Base-by-base conservation (phyloP, 1,140 invertebrate species). In the Magallana gigas region DNA sequence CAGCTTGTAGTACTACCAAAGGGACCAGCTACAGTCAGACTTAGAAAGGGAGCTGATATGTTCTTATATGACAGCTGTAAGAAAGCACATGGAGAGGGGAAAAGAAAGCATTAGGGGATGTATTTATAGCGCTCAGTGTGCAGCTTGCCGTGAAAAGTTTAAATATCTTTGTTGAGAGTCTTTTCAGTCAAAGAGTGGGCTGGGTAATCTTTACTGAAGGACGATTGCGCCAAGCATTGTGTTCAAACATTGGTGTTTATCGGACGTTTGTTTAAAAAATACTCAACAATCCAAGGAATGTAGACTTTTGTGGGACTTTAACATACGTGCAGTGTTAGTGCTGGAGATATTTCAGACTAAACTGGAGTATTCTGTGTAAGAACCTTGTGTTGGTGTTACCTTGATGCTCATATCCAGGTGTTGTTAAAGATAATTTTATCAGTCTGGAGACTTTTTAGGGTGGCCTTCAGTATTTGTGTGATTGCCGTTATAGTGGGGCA, bases 101-200 rank as follows among this genome's bases (percentile, higher is more conserved):
- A 76, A 76, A 76, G 68, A 76, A 29, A 76, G 68, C 68, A 76
- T 76, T 76, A 76, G 23, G 23, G 68, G 68, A 76, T 76, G 23
- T 23, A 76, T 76, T 76, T 76, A 76, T 23, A 76, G 23, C 68
- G 23, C 68, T 76, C 8, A 29, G 68, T 76, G 68, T 76, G 68
- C 68, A 76, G 68, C 68, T 76, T 76, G 68, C 68, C 68, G 68
- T 76, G 68, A 76, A 76, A 76, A 29, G 68, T 76, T 76, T 76
- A 76, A 76, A 76, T 76, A 76, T 76, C 68, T 76, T 76, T 76
- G 68, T 76, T 76, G 68, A 76, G 68, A 76, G 68, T 76, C 68
- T 76, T 76, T 76, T 76, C 23, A 76, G 68, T 76, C 23, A 36
- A 76, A 76, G 68, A 76, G 68, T 76, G 68, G 68, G 68, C 68